phyloP scores from a whole-genome alignment of 2,888 invertebrate genomes.

The Nysson spinosus region DNA sequence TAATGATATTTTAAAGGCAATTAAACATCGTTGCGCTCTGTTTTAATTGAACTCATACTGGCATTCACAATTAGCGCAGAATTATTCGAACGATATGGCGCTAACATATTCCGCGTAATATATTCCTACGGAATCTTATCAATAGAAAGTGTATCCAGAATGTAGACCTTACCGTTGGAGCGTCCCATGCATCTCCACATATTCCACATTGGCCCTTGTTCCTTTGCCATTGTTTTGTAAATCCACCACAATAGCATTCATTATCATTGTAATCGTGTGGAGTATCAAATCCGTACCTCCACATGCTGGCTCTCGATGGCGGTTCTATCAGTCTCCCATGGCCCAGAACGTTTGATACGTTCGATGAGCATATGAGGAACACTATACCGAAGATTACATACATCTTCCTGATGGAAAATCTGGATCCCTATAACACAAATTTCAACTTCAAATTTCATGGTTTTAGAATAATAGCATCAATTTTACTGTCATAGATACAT shows the following conservation, averaged over 20 bases:
- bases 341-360: conserved; percentile 76
- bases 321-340: conserved; percentile 91
- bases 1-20: too few species aligned
- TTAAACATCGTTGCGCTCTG: too few species aligned
- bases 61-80: too few species aligned
- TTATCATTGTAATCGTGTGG: conserved; percentile 94
- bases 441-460: too few species aligned
- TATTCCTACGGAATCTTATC: background rate
- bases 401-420: conserved; percentile 41
- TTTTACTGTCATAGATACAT: too few species aligned
- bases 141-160: background rate
- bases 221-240: conserved; percentile 88
- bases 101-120: too few species aligned
- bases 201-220: conserved; percentile 92
- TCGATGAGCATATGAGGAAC: conserved; percentile 41
- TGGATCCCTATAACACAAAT: too few species aligned
- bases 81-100: too few species aligned
- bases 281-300: conserved; percentile 93
- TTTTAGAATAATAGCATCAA: too few species aligned
- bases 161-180: conserved; percentile 74
- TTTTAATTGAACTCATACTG: too few species aligned
- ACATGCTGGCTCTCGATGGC: conserved; percentile 91
- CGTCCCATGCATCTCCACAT: conserved; percentile 92
- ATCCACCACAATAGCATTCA: conserved; percentile 92
- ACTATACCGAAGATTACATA: conserved; percentile 36